These are phyloP conservation scores for Gymnocypris eckloni DNA, from an alignment of 2,797 vertebrate species.

Conservation along the genomic window DNA sequence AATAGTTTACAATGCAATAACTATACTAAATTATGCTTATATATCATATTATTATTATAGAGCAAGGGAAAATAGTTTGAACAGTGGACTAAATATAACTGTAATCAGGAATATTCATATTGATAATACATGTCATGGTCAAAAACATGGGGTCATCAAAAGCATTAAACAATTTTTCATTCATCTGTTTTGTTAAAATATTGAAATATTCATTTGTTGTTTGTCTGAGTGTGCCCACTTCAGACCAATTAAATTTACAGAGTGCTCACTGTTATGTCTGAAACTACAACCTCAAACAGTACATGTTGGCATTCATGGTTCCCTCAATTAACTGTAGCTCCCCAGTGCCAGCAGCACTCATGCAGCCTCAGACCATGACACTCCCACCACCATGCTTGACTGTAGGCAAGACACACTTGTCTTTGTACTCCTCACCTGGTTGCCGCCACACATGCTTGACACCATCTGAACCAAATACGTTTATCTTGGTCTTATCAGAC, in stretches of 20 bases:
- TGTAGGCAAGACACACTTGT: no score
- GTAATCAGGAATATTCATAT: conserved; percentile 32
- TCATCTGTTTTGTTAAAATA: conserved; percentile 52
- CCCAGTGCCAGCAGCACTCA: no score
- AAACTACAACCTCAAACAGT: not conserved
- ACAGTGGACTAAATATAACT: conserved; percentile 22
- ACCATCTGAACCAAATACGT: no score
- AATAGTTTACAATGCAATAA: conserved; percentile 30
- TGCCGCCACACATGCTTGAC: no score
- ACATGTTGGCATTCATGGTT: no score
- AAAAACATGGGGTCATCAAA: conserved; percentile 55
- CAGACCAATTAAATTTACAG: conserved; percentile 22
- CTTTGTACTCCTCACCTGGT: no score
- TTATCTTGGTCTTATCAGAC: no score
- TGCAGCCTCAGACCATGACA: no score
- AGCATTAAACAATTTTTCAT: conserved; percentile 37
- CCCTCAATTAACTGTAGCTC: no score
- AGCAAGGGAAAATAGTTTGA: conserved; percentile 22
- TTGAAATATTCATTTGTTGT: conserved; percentile 25
- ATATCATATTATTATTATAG: conserved; percentile 13
- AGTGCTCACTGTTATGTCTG: conserved; percentile 15
- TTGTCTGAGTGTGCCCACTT: conserved; percentile 18
- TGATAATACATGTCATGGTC: conserved; percentile 46
- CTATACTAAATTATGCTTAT: not conserved
- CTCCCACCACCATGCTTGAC: no score